Evolutionary conservation across 1,140 invertebrate genomes (phyloP).

Genomic region (Stegodyphus dumicola): DNA sequence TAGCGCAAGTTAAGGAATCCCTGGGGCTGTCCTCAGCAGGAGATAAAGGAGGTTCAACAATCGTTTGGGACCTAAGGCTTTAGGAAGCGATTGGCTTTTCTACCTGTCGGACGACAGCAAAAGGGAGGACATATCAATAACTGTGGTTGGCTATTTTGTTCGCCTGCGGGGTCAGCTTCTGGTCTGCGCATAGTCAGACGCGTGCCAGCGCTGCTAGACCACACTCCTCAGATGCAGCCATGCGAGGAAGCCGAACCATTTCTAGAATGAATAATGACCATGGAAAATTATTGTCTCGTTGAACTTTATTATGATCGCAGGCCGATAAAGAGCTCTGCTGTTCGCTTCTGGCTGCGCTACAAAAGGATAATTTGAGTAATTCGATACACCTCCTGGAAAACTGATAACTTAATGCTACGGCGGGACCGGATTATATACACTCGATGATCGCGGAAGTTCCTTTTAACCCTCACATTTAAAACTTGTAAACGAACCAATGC

Average conservation of each 20-base stretch:
- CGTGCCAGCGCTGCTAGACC: conserved; percentile 24
- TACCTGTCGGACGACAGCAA: background rate
- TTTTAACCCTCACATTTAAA: background rate
- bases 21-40: conserved; percentile 1
- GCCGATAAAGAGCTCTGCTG: conserved; percentile 3
- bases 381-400: conserved; percentile 3
- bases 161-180: conserved; percentile 31
- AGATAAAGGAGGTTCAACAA: conserved; percentile 49
- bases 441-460: conserved; percentile 25
- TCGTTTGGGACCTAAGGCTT: conserved; percentile 29
- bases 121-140: conserved; percentile 22
- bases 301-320: conserved; percentile 23
- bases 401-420: conserved; percentile 37
- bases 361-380: conserved; percentile 8
- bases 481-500: background rate
- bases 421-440: conserved; percentile 7
- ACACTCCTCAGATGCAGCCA: conserved; percentile 15
- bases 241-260: conserved; percentile 5
- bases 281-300: conserved; percentile 26
- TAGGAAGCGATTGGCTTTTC: conserved; percentile 40
- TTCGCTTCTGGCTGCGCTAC: conserved; percentile 2
- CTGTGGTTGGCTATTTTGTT: conserved; percentile 6
- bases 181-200: conserved; percentile 5
- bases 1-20: conserved; percentile 30
- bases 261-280: conserved; percentile 36